Conservation (phyloP, 2,888 invertebrate species). For the Agriopis aurantiaria region DNA sequence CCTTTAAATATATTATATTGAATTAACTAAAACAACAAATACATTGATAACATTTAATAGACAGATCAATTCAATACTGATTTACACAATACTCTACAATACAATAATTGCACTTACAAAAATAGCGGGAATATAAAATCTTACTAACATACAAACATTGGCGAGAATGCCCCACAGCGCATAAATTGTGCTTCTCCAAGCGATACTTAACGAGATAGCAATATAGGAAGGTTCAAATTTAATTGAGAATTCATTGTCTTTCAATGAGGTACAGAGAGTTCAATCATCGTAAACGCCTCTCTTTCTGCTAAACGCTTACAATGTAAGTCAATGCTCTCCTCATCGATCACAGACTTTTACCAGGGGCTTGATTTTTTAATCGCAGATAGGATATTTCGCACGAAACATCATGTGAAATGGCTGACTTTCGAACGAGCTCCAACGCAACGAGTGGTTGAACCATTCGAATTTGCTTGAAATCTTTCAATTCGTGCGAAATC, state of each 20-base stretch:
- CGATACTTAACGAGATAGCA: neutral
- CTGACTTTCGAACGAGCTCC: no score
- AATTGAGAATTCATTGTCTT: slow-evolving; percentile 22
- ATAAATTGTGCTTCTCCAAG: slow-evolving; percentile 34
- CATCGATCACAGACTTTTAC: no score
- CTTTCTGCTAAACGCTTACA: no score
- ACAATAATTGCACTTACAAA: slow-evolving; percentile 49
- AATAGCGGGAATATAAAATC: slow-evolving; percentile 44
- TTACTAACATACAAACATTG: slow-evolving; percentile 31
- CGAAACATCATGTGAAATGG: no score
- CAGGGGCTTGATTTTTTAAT: no score
- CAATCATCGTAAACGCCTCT: neutral
- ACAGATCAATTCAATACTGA: slow-evolving; percentile 51
- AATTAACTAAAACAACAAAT: slow-evolving; percentile 14
- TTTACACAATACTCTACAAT: slow-evolving; percentile 34
- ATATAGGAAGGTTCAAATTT: neutral
- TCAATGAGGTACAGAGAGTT: slow-evolving; percentile 2
- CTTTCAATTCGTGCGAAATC: no score
- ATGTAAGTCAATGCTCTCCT: no score
- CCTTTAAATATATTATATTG: neutral
- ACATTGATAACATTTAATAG: slow-evolving; percentile 59
- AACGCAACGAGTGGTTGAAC: no score
- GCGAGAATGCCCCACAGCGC: slow-evolving; percentile 35
- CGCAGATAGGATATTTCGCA: no score
- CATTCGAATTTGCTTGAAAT: no score